Evolutionary conservation across 2,797 vertebrate species (phyloP).

Genomic region (Mycteria americana): DNA sequence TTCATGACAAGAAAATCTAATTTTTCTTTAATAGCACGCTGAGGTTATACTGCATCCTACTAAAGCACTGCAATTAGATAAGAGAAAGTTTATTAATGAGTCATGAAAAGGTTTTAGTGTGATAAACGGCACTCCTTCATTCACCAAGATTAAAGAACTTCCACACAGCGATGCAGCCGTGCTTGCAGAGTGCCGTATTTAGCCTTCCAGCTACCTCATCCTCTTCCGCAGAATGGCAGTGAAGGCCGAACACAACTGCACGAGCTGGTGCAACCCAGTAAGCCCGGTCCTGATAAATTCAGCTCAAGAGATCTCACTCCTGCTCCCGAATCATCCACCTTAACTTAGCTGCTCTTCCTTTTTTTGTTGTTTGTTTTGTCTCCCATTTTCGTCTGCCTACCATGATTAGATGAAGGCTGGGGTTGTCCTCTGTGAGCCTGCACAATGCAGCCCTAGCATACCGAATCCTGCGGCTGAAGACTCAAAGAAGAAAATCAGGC

Average conservation of each 20-base stretch:
- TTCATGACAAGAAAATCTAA: conserved; percentile 41
- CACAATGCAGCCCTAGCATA: background rate
- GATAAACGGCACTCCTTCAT: conserved; percentile 3
- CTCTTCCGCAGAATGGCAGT: background rate
- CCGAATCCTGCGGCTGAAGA: background rate
- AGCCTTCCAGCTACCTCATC: background rate
- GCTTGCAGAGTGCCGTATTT: background rate
- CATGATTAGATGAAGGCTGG: background rate
- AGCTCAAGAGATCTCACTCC: background rate
- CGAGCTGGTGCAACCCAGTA: rapidly evolving
- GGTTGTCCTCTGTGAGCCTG: background rate
- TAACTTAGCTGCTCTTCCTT: background rate
- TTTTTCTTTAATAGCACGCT: conserved; percentile 42
- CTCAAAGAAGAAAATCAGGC: background rate
- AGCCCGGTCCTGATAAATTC: background rate
- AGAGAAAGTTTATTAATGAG: conserved; percentile 59
- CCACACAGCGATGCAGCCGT: rapidly evolving
- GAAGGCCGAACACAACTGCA: background rate
- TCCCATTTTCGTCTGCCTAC: background rate
- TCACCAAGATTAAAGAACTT: background rate
- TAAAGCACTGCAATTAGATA: conserved; percentile 44
- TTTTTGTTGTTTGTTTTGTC: background rate
- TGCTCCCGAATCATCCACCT: background rate
- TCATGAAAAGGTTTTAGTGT: conserved; percentile 39
- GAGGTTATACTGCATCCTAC: conserved; percentile 22